Evolutionary conservation across 2,113 vertebrate genomes (phyloP), one percentile per base, ranked within the genome.

Genomic region (Lagopus muta): DNA sequence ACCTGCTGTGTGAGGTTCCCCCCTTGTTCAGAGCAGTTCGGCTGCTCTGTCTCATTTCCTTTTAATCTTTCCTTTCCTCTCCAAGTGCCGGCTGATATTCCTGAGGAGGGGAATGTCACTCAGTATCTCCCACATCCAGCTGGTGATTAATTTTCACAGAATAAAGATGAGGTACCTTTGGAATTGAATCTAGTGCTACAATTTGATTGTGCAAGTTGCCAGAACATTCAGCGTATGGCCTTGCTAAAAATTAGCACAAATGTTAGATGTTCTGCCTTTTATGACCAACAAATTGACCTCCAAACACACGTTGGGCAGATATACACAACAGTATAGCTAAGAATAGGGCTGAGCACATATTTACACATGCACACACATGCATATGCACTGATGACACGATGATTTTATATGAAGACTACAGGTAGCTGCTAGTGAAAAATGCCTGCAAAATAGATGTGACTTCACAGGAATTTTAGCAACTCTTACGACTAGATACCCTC

Each of bases 41-140:
- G 86, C 80, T 95, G 70, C 70, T 86, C 95, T 90, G 82, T 82
- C 91, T 94, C 83, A 47, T 82, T 88, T 87, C 55, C 81, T 89
- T 91, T 95, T 96, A 57, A 95, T 94, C 94, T 92, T 94, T 67
- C 75, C 38, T 94, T 92, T 43, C 81, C 88, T 89, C 86, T 80
- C 72, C 76, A 80, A 96, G 86, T 58, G n/a, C 54, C 71, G 67
- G 75, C 71, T 90, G 86, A 92, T 89, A 65, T 86, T 77, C 84
- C 87, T 72, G 65, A 77, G 80, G 70, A 82, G 27, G 8, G 28
- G 22, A 47, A 86, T 82, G 78, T 83, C 80, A n/a, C n/a, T 82
- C 82, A 62, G 72, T 94, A 95, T 96, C 96, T 95, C 86, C 66
- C n/a, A 82, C 83, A 72, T 96, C 81, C 93, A 96, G 96, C 89